Evolutionary conservation across 2,113 vertebrate genomes (phyloP), one percentile per base, ranked within the genome.

Genomic region (Pimephales promelas): DNA sequence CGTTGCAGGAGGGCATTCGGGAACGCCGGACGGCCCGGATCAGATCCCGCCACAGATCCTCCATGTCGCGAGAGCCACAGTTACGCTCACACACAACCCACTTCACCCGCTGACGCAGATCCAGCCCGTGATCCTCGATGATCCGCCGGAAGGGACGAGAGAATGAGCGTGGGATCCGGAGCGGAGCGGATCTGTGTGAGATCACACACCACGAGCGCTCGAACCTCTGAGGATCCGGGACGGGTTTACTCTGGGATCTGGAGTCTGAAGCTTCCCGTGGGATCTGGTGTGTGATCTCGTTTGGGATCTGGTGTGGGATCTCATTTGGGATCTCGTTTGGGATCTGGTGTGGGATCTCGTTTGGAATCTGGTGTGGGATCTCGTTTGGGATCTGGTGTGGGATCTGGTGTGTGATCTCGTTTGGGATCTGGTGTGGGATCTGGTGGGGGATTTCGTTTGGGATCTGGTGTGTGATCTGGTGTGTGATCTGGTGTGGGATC

Each of bases 1-100:
- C 96, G 85, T 98, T 98, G 85, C 97, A 97, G 47, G 96, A 94
- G 0, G 96, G 97, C 84, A 98, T 90, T 61, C 90, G 88, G 85
- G 90, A 89, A 14, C 90, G 91, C 81, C 87, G 92, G 54, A 94
- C 90, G 3, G 94, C 88, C 10, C 57, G 91, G 87, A 87, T 96
- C 86, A 99, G 47, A 82, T 91, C 84, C 10, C 85, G 70, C 98
- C 98, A 99, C 71, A 95, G 87, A 80, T 96, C 93, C 84, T 99
- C 97, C 45, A 98, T 79, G 87, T 92, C 91, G 16, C 90, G 89
- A 47, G 84, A 78, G 43, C 88, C 92, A 90, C 94, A 97, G 91
- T 94, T 43, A 73, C 92, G 85, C 26, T 92, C 82, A 14, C 92
- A 85, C 87, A 99, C 95, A 36, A 94, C 93, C 98, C 97, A 99